Evolutionary conservation across 2,888 invertebrate genomes (phyloP).

Genomic region (Papilio protenor): DNA sequence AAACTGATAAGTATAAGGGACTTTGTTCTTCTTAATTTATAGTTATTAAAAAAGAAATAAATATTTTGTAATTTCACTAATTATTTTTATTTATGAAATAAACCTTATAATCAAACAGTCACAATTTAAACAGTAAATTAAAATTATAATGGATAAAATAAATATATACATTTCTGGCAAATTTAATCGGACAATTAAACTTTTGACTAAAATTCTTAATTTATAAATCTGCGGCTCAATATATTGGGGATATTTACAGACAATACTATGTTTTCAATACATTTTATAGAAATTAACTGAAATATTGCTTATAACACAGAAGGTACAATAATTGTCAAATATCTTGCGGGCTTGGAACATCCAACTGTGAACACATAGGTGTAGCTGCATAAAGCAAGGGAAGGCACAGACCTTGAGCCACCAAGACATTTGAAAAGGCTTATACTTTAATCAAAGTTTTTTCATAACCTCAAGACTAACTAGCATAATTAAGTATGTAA

Average conservation of each 20-base stretch:
- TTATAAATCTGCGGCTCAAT: not conserved
- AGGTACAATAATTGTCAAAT: too few relatives aligned
- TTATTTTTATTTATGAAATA: conserved; percentile 7
- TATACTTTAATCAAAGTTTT: not conserved
- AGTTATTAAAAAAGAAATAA: too few relatives aligned
- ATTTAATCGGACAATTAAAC: conserved; percentile 16
- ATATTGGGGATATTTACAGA: not conserved
- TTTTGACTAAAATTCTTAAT: conserved; percentile 5
- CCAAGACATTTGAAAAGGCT: too few relatives aligned
- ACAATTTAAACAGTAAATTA: conserved; percentile 11
- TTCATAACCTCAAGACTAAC: conserved; percentile 6
- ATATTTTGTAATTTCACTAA: not conserved
- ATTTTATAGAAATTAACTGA: not conserved
- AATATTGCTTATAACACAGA: not conserved
- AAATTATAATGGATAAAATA: conserved; percentile 16
- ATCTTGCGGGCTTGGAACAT: too few relatives aligned
- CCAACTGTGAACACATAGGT: too few relatives aligned
- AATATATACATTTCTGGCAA: conserved; percentile 2
- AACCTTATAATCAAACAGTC: conserved; percentile 12
- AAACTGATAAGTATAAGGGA: not conserved
- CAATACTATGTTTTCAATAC: not conserved
- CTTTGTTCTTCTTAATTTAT: too few relatives aligned
- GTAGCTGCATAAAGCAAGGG: too few relatives aligned
- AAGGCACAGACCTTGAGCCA: too few relatives aligned
- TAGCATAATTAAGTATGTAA: not conserved